Evolutionary conservation across 2,888 invertebrate genomes (phyloP).

Genomic region (Tipula lateralis): DNA sequence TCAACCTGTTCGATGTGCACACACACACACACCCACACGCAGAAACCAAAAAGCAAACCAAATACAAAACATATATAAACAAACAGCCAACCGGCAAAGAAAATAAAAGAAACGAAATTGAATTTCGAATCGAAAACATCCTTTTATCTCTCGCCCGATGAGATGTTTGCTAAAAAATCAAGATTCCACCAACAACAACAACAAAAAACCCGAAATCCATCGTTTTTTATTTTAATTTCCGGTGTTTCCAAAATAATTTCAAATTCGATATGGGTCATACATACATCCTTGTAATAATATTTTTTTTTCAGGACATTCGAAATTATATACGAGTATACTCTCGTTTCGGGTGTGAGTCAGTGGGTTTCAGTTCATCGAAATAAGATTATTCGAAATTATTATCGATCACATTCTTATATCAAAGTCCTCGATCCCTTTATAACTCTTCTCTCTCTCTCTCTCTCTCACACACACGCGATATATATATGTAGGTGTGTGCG

Average conservation of each 20-base stretch:
- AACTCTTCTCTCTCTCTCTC: not conserved
- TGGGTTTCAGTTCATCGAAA: too few relatives aligned
- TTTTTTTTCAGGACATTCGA: slow-evolving; percentile 14
- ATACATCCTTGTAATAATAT: slow-evolving; percentile 14
- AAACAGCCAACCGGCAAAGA: not conserved
- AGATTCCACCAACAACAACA: not conserved
- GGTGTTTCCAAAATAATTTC: slow-evolving; percentile 11
- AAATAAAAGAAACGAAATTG: not conserved
- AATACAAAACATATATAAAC: not conserved
- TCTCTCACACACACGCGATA: too few relatives aligned
- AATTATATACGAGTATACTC: not conserved
- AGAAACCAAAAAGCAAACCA: too few relatives aligned
- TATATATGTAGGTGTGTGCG: not conserved
- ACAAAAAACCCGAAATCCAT: not conserved
- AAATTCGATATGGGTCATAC: slow-evolving; percentile 24
- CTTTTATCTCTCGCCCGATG: not conserved
- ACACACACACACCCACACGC: not conserved
- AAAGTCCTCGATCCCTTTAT: not conserved
- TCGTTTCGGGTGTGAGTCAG: not conserved
- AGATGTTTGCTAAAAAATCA: slow-evolving; percentile 2
- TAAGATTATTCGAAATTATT: not conserved
- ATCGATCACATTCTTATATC: too few relatives aligned
- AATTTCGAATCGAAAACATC: not conserved
- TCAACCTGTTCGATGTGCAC: not conserved
- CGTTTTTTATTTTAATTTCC: not conserved